Evolutionary conservation across 2,888 invertebrate genomes (phyloP).

Genomic region (Drosophila niveifrons): DNA sequence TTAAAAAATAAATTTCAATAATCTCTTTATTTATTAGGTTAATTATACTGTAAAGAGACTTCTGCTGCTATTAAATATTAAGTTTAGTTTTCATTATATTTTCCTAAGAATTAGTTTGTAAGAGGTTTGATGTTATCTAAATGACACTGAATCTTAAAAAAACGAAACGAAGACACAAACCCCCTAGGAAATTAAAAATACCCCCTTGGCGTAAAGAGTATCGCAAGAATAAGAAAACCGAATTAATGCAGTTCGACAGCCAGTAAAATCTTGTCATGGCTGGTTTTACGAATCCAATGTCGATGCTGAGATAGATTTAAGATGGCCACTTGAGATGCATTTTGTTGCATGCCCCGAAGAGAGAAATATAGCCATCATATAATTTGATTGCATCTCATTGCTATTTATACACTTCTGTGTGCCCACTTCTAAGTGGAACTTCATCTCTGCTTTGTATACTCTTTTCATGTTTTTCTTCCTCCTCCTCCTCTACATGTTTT

Average conservation of each 20-base stretch:
- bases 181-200: background rate
- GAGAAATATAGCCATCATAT: conserved; percentile 69
- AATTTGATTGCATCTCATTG: conserved; percentile 68
- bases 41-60: no score
- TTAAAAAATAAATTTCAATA: no score
- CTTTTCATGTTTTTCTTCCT: conserved; percentile 18
- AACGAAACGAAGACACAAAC: background rate
- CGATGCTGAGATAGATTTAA: conserved; percentile 75
- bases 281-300: conserved; percentile 61
- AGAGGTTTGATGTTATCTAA: no score
- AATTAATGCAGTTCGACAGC: conserved; percentile 66
- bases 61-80: no score
- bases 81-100: no score
- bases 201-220: background rate
- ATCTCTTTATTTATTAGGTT: no score
- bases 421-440: conserved; percentile 52
- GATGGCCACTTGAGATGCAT: conserved; percentile 69
- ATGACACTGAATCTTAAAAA: no score
- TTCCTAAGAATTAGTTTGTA: no score
- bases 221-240: conserved; percentile 49
- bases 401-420: conserved; percentile 50
- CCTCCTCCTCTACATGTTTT: background rate
- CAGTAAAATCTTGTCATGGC: conserved; percentile 70
- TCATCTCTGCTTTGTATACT: conserved; percentile 36
- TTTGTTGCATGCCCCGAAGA: conserved; percentile 32